Base-by-base conservation (phyloP, 2,797 vertebrate species). In the Brachyalestes nurse region DNA sequence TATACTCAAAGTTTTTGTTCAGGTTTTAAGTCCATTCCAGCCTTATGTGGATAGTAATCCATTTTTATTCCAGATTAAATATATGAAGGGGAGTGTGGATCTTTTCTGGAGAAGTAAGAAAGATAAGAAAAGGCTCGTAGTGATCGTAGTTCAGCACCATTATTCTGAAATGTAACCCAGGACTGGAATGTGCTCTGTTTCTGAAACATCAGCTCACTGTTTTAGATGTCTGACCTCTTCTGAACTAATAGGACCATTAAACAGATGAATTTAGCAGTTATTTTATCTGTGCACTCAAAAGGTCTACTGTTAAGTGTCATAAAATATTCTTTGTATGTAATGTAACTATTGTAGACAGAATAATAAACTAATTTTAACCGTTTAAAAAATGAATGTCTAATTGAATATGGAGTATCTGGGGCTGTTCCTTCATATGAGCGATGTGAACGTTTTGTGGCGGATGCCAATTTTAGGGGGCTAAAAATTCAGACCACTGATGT, bases 291-390 rank as follows among this genome's bases (percentile, higher is more conserved):
- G 72, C 21, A 51, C 38, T 61, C 17, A 69, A 78, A 69, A 53
- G 5, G 47, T 51, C 1, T 51, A 17, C 58, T 74, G n/a, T 69
- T 40, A 53, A 16, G 1, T 28, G 17, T 62, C 0, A 6, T 72
- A 40, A 57, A 38, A 34, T 45, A 42, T 81, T 45, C 42, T 53
- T 62, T 51, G 2, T 71, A 42, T 76, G 45, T 38, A 28, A 51
- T 75, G 47, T 49, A 61, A 40, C n/a, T 51, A 60, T 53, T 72
- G 47, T 49, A 28, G 62, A 21, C 38, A 49, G 8, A 75, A 58
- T 70, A 75, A 81, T 69, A 81, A 81, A 75, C 25, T 25, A 1
- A 61, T 75, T 75, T 75, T 61, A 67, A 19, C 40, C 61, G 61
- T 79, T 74, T 73, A 5, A n/a, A 55, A 23, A 34, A 72, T 66